Evolutionary conservation across 2,888 invertebrate genomes (phyloP).

Genomic region (Dorcus parallelipipedus): DNA sequence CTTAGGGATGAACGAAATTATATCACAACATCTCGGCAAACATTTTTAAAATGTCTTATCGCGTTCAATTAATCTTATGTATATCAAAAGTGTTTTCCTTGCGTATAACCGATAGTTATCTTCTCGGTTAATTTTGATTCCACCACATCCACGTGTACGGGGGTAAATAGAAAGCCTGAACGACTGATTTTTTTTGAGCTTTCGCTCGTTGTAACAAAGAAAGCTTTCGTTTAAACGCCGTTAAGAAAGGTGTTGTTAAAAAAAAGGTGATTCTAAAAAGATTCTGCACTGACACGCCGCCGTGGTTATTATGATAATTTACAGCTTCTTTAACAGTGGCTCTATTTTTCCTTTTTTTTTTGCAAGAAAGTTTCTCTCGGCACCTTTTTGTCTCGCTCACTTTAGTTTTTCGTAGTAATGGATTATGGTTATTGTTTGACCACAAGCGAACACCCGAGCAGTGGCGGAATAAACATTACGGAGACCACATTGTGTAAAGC

Average conservation of each 20-base stretch:
- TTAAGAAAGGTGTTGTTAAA: background rate
- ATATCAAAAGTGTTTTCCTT: slow-evolving; percentile 28
- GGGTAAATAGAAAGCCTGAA: too few relatives aligned
- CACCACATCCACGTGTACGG: too few relatives aligned
- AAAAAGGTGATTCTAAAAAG: slow-evolving; percentile 8
- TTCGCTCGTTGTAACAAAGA: too few relatives aligned
- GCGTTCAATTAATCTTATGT: slow-evolving; percentile 29
- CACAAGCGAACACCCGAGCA: slow-evolving; percentile 23
- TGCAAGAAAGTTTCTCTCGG: slow-evolving; percentile 29
- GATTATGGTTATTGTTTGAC: slow-evolving; percentile 37
- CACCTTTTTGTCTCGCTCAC: slow-evolving; percentile 34
- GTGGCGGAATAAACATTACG: slow-evolving; percentile 29
- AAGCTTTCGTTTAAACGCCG: background rate
- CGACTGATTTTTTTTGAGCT: too few relatives aligned
- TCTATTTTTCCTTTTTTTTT: slow-evolving; percentile 26
- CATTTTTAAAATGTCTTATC: slow-evolving; percentile 23
- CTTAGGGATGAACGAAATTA: slow-evolving; percentile 23
- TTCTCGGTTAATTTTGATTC: too few relatives aligned
- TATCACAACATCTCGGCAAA: slow-evolving; percentile 26
- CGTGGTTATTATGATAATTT: slow-evolving; percentile 35
- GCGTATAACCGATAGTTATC: background rate
- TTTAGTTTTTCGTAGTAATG: slow-evolving; percentile 39
- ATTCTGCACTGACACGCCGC: slow-evolving; percentile 25
- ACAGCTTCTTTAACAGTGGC: slow-evolving; percentile 29
- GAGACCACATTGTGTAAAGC: slow-evolving; percentile 19